phyloP scores from a whole-genome alignment of 2,888 invertebrate species.

The Chalcis sispes region DNA sequence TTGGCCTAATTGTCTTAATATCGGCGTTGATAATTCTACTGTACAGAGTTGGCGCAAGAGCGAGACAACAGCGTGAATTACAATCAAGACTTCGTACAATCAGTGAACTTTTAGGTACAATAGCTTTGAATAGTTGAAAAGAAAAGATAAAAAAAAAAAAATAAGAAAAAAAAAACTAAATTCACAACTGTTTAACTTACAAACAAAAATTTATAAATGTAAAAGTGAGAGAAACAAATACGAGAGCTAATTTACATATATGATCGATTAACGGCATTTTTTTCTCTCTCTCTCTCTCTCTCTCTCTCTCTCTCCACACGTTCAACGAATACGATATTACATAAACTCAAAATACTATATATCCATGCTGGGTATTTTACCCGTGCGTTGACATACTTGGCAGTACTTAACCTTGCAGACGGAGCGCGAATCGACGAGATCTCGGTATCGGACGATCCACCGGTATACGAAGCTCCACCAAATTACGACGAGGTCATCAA shows the following conservation, averaged over 20 bases:
- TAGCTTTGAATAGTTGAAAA: background rate
- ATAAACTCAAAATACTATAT: too few species aligned
- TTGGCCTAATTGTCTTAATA: slow-evolving; percentile 81
- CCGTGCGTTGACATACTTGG: slow-evolving; percentile 55
- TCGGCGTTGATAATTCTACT: slow-evolving; percentile 81
- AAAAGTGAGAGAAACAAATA: too few species aligned
- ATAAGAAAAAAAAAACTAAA: too few species aligned
- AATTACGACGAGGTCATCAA: slow-evolving; percentile 84
- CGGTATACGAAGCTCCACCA: slow-evolving; percentile 84
- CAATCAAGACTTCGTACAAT: slow-evolving; percentile 83
- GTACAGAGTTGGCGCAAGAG: slow-evolving; percentile 81
- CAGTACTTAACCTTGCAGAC: slow-evolving; percentile 74
- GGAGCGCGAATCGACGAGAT: slow-evolving; percentile 77
- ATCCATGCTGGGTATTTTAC: too few species aligned
- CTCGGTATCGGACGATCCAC: slow-evolving; percentile 81
- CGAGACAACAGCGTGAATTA: slow-evolving; percentile 81
- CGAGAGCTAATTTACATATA: too few species aligned
- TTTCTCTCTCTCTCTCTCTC: too few species aligned
- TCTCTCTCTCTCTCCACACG: too few species aligned
- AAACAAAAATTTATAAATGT: too few species aligned
- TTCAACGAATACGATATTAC: too few species aligned
- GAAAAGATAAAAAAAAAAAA: too few species aligned
- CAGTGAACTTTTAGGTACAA: slow-evolving; percentile 81
- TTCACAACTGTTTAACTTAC: background rate
- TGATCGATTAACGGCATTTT: too few species aligned